phyloP scores from a whole-genome alignment of 2,113 vertebrate species.

The Protobothrops mucrosquamatus region DNA sequence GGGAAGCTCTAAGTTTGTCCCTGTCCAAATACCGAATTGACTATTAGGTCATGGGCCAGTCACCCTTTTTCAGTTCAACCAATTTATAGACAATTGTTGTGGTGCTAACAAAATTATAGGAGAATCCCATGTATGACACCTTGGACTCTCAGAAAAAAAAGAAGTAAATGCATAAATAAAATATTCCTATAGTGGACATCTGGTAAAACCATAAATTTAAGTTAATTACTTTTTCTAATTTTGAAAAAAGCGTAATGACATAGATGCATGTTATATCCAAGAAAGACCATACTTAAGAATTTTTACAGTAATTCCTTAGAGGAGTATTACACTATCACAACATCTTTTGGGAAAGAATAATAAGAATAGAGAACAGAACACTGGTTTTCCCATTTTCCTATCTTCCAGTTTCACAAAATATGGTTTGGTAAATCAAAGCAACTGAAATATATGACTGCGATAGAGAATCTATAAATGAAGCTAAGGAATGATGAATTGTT shows the following conservation, averaged over 20 bases:
- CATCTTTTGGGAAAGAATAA: not conserved
- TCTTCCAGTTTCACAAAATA: not conserved
- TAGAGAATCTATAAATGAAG: not conserved
- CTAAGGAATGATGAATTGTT: not conserved
- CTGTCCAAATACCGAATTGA: not conserved
- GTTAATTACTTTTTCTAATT: not conserved
- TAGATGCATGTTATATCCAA: not conserved
- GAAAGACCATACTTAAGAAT: not conserved
- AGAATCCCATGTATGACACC: not conserved
- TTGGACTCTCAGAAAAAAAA: not conserved
- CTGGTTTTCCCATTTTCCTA: not conserved
- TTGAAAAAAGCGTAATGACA: not conserved
- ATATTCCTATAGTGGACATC: not conserved
- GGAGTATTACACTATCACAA: not conserved
- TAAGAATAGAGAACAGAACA: not conserved
- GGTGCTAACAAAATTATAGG: not conserved
- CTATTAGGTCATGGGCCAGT: not conserved
- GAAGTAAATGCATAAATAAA: not conserved
- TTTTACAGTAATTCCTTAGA: not conserved
- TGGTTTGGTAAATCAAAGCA: not conserved
- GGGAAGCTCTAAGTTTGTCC: not conserved
- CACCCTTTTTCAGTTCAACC: not conserved
- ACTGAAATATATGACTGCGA: not conserved
- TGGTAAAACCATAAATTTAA: not conserved
- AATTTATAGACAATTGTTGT: not conserved